Conservation (phyloP, 1,140 invertebrate genomes). For the Drosophila kanapiae region DNA sequence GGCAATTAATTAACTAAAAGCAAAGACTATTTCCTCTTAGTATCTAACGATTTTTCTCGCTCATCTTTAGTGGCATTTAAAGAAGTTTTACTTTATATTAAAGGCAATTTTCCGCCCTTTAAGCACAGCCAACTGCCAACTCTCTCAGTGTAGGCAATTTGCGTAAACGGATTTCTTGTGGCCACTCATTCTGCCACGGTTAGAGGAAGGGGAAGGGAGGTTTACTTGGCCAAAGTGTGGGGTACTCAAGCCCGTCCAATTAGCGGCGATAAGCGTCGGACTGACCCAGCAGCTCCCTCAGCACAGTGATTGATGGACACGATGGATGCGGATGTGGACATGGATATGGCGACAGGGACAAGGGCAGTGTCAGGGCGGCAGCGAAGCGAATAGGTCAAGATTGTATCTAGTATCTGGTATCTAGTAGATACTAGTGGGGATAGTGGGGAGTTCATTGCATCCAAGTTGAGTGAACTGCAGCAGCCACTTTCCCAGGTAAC, state of each 20-base stretch:
- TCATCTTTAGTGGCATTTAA: not conserved
- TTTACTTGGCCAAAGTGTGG: not conserved
- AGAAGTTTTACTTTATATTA: not conserved
- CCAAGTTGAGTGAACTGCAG: constrained; percentile 48
- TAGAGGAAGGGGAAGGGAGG: not conserved
- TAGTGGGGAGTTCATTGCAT: constrained; percentile 34
- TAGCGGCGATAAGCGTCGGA: constrained; percentile 25
- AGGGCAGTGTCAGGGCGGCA: constrained; percentile 24
- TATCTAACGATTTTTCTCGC: not conserved
- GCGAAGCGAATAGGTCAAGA: constrained; percentile 37
- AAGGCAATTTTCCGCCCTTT: not conserved
- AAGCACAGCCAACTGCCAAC: not conserved
- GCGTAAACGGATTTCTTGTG: constrained; percentile 7
- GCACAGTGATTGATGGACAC: constrained; percentile 33
- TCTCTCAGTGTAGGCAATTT: constrained; percentile 11
- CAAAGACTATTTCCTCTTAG: not conserved
- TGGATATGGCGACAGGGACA: constrained; percentile 16
- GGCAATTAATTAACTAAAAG: not conserved
- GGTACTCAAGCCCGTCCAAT: constrained; percentile 33
- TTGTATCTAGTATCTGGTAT: not conserved
- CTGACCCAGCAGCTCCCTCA: constrained; percentile 3
- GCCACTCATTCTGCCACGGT: constrained; percentile 1
- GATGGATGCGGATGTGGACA: constrained; percentile 24
- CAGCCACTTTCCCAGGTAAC: constrained; percentile 42
- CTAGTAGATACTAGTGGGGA: not conserved